Evolutionary conservation across 2,113 vertebrate genomes (phyloP).

Genomic region (Anas platyrhynchos): DNA sequence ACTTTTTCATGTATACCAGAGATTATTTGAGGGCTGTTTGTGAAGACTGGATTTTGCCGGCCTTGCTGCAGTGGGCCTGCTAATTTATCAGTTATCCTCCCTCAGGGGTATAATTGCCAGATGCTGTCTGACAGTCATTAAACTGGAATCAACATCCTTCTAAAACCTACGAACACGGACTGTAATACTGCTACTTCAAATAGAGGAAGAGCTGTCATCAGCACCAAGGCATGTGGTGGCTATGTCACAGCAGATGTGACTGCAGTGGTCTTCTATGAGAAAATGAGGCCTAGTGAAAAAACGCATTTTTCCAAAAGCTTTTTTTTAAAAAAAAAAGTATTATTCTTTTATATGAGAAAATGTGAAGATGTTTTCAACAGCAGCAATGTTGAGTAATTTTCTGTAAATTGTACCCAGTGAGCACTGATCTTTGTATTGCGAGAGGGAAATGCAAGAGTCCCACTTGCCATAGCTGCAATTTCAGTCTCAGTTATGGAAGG

Average conservation of each 20-base stretch:
- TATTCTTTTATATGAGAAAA: not conserved
- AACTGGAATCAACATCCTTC: slow-evolving; percentile 49
- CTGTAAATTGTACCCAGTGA: not conserved
- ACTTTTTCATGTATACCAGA: not conserved
- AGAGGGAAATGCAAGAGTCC: not conserved
- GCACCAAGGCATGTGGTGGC: not conserved
- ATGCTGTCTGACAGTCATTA: slow-evolving; percentile 57
- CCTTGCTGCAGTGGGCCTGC: not conserved
- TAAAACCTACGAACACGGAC: slow-evolving; percentile 26
- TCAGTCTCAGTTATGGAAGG: not conserved
- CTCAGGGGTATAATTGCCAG: slow-evolving; percentile 42
- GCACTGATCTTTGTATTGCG: not conserved
- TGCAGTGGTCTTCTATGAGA: not conserved
- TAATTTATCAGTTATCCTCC: slow-evolving; percentile 33
- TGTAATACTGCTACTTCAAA: not conserved
- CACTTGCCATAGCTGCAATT: not conserved
- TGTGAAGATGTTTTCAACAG: not conserved
- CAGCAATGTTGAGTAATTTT: not conserved
- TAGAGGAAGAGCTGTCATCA: not conserved
- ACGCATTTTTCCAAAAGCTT: not conserved
- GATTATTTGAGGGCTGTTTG: not conserved
- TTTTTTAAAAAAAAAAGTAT: too few species aligned
- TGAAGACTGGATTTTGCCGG: not conserved
- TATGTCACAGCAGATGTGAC: not conserved
- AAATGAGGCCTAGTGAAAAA: not conserved